phyloP scores from a whole-genome alignment of 2,113 vertebrate genomes.

The Morone saxatilis region DNA sequence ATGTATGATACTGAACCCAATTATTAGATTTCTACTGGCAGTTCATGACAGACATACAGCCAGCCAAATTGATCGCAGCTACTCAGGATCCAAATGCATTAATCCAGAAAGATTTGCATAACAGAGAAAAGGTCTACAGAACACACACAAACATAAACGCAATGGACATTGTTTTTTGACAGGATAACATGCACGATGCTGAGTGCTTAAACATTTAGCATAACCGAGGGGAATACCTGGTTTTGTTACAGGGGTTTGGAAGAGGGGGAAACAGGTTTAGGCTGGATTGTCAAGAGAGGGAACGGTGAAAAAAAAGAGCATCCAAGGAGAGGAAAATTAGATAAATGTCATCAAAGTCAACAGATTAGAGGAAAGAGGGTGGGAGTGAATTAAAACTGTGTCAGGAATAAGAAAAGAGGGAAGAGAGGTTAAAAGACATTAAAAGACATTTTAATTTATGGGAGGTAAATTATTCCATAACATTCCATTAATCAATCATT shows the following conservation, averaged over 20 bases:
- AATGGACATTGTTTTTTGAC: neutral
- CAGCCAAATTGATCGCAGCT: neutral
- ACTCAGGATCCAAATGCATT: constrained; percentile 1
- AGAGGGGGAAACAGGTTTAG: constrained; percentile 70
- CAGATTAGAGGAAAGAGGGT: constrained; percentile 33
- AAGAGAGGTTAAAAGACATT: constrained; percentile 17
- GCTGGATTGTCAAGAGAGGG: constrained; percentile 68
- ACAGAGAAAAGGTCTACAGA: neutral
- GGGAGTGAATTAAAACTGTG: constrained; percentile 6
- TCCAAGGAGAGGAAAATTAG: constrained; percentile 51
- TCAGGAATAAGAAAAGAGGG: constrained; percentile 1
- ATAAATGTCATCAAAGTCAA: constrained; percentile 35
- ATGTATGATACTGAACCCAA: neutral
- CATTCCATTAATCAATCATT: constrained; percentile 2
- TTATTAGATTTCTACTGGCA: neutral
- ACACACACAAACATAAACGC: neutral
- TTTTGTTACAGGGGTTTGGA: constrained; percentile 73
- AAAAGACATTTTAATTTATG: constrained; percentile 13
- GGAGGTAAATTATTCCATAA: constrained; percentile 13
- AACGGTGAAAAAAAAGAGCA: constrained; percentile 24
- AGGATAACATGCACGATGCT: constrained; percentile 35
- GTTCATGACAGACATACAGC: neutral
- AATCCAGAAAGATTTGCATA: constrained; percentile 2
- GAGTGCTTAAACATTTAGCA: constrained; percentile 16
- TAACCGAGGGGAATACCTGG: constrained; percentile 71